Percentiles rank a stretch among this genome's conserved stretches.
These are phyloP conservation scores for Patella vulgata DNA, from an alignment of 1,140 invertebrate species.

Conservation along the genomic window DNA sequence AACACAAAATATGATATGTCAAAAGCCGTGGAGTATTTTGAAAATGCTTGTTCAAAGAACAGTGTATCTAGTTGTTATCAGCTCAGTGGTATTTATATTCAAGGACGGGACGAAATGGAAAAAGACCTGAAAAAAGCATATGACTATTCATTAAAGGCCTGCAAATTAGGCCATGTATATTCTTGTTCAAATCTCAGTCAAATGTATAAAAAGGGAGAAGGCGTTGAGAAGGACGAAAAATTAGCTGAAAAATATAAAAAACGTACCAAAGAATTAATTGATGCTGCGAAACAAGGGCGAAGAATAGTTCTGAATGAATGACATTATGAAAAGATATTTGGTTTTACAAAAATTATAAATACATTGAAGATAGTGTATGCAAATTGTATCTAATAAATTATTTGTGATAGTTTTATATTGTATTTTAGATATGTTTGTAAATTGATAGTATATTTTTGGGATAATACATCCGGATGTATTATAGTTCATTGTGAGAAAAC, in stretches of 20 bases:
- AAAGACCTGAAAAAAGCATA: slow-evolving; percentile 82
- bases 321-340: too few species aligned
- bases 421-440: too few species aligned
- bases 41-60: slow-evolving; percentile 77
- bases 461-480: too few species aligned
- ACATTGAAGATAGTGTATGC: too few species aligned
- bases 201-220: slow-evolving; percentile 76
- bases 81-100: slow-evolving; percentile 80
- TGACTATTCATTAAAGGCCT: slow-evolving; percentile 78
- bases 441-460: too few species aligned
- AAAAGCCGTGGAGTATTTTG: slow-evolving; percentile 75
- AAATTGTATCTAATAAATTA: too few species aligned
- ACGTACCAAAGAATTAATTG: slow-evolving; percentile 76
- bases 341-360: too few species aligned
- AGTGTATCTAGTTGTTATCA: slow-evolving; percentile 81
- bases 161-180: slow-evolving; percentile 82
- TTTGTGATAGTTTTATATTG: too few species aligned
- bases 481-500: too few species aligned
- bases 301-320: too few species aligned
- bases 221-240: slow-evolving; percentile 77
- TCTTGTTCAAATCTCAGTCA: slow-evolving; percentile 87
- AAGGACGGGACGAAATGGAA: slow-evolving; percentile 70
- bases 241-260: slow-evolving; percentile 79
- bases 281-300: slow-evolving; percentile 68
- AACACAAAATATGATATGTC: slow-evolving; percentile 46